A percentile compares a stretch with the other conserved stretches of the same genome.
Evolutionary conservation across 2,888 invertebrate species (phyloP).

Genomic region (Lithophane leautieri): DNA sequence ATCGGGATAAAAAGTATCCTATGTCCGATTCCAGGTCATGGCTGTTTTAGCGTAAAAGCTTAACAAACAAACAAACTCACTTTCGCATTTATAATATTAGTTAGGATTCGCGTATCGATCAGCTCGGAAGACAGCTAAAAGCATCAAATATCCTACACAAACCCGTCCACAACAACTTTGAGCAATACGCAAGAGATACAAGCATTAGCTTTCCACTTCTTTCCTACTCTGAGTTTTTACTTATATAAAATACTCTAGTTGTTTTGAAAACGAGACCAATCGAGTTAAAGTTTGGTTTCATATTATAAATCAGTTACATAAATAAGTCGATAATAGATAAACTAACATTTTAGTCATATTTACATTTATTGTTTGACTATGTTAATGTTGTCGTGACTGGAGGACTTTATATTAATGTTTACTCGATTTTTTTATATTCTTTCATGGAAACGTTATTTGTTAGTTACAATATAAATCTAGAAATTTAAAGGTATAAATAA

Average conservation of each 20-base stretch:
- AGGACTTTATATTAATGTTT: conserved; percentile 26
- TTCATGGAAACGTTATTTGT: neutral
- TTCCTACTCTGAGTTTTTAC: neutral
- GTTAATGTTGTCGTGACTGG: conserved; percentile 40
- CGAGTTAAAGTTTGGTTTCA: neutral
- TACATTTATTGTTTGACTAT: conserved; percentile 34
- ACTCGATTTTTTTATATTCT: conserved; percentile 8
- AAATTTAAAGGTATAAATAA: neutral
- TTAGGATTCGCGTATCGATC: neutral
- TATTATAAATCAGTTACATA: conserved; percentile 10
- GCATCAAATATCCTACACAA: neutral
- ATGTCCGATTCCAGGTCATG: too few relatives aligned
- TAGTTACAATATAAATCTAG: conserved; percentile 7
- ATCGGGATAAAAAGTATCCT: too few relatives aligned
- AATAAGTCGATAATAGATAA: conserved; percentile 12
- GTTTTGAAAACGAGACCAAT: conserved; percentile 3
- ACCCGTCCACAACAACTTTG: neutral
- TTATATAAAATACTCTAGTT: neutral
- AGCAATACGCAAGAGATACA: neutral
- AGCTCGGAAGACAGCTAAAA: neutral
- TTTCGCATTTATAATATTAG: too few relatives aligned
- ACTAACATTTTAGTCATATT: conserved; percentile 22
- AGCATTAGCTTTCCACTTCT: neutral
- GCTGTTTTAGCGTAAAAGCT: too few relatives aligned
- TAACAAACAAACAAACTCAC: too few relatives aligned